These are phyloP conservation scores for Iselma pallidipennis DNA, from an alignment of 2,888 invertebrate genomes.

Conservation along the genomic window DNA sequence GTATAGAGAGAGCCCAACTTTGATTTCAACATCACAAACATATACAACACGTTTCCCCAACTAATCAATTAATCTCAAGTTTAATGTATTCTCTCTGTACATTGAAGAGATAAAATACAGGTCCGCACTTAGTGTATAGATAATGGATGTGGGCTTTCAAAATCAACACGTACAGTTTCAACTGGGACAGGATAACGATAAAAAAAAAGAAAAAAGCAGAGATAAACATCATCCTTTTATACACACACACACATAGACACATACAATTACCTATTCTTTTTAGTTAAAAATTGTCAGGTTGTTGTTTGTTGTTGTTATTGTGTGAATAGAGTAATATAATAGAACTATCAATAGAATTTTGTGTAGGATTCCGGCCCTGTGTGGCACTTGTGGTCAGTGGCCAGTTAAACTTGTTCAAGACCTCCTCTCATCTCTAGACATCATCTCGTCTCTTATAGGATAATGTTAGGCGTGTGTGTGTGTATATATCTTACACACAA, in stretches of 20 bases:
- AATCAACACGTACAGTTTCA: neutral
- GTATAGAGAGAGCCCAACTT: slow-evolving; percentile 23
- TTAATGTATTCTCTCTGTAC: slow-evolving; percentile 35
- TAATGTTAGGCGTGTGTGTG: slow-evolving; percentile 21
- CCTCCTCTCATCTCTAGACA: neutral
- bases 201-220: neutral
- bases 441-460: neutral
- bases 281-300: neutral
- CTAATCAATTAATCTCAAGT: slow-evolving; percentile 36
- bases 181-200: neutral
- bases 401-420: neutral
- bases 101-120: slow-evolving; percentile 22
- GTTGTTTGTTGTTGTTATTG: neutral
- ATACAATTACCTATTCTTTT: neutral
- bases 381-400: neutral
- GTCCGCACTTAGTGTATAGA: slow-evolving; percentile 18
- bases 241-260: too few relatives aligned
- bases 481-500: slow-evolving; percentile 27
- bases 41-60: slow-evolving; percentile 5
- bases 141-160: neutral
- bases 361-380: slow-evolving; percentile 10
- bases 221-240: neutral
- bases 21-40: slow-evolving; percentile 30
- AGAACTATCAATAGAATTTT: neutral
- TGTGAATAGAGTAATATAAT: neutral